Percentiles rank a stretch among this genome's conserved stretches.
These are phyloP conservation scores for Anhinga rufa DNA, from an alignment of 2,113 vertebrate genomes.

Conservation along the genomic window DNA sequence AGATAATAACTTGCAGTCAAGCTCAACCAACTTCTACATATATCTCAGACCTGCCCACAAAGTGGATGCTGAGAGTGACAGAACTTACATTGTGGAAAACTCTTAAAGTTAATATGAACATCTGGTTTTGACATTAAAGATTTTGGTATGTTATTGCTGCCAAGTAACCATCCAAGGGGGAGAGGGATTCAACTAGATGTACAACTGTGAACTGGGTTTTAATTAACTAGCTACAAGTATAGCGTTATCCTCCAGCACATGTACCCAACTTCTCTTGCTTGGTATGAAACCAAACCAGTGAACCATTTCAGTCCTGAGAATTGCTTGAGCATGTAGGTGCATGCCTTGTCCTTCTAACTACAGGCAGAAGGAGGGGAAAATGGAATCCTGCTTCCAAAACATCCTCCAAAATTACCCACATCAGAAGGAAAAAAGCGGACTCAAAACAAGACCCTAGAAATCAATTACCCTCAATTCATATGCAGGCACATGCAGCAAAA, in stretches of 20 bases:
- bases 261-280: neutral
- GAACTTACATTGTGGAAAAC: neutral
- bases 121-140: constrained; percentile 39
- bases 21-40: neutral
- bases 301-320: neutral
- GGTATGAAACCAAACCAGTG: neutral
- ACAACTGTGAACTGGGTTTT: neutral
- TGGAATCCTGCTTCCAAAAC: neutral
- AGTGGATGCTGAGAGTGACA: neutral
- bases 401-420: neutral
- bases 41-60: constrained; percentile 20
- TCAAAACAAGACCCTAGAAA: neutral
- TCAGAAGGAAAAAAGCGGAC: neutral
- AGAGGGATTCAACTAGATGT: neutral
- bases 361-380: neutral
- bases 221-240: neutral
- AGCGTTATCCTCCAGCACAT: neutral
- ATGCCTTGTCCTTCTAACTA: neutral
- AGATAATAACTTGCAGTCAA: constrained; percentile 35
- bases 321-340: neutral
- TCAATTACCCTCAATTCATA: neutral
- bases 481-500: neutral
- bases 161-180: neutral
- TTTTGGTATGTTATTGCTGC: neutral
- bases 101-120: neutral